These are phyloP conservation scores for Meiosimyza decipiens DNA, from an alignment of 2,888 invertebrate species.

Conservation along the genomic window DNA sequence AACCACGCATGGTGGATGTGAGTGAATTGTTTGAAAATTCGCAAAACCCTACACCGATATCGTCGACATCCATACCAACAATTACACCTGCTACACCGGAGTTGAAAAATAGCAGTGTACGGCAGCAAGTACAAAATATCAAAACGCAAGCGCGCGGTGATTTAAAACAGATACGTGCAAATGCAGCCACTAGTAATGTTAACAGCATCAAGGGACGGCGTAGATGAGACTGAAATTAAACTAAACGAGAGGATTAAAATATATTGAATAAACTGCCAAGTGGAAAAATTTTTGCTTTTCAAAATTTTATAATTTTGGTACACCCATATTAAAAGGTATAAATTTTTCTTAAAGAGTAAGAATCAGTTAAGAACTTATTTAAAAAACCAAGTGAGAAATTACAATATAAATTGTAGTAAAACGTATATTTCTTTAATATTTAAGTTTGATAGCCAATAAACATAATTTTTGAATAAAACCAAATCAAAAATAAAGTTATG, in stretches of 20 bases:
- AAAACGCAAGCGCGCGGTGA: constrained; percentile 56
- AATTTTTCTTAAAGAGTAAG: constrained; percentile 11
- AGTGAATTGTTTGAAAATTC: constrained; percentile 71
- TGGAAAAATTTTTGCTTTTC: constrained; percentile 5
- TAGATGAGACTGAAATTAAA: constrained; percentile 49
- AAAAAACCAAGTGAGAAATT: neutral
- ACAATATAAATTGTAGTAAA: neutral
- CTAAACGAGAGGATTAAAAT: neutral
- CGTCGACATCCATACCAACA: constrained; percentile 8
- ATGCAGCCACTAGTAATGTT: constrained; percentile 35
- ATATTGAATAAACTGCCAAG: constrained; percentile 26
- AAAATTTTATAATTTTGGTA: constrained; percentile 10
- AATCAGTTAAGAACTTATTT: neutral
- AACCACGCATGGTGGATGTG: constrained; percentile 73
- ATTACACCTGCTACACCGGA: constrained; percentile 40
- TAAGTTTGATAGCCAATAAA: neutral
- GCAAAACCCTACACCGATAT: neutral
- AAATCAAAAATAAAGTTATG: too few relatives aligned
- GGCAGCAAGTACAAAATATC: constrained; percentile 59
- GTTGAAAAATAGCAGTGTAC: constrained; percentile 55
- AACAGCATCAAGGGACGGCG: constrained; percentile 46
- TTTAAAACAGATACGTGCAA: constrained; percentile 58
- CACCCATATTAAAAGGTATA: neutral
- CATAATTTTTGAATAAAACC: too few relatives aligned
- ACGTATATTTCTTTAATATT: neutral